These are phyloP conservation scores for Pyrochroa serraticornis DNA, from an alignment of 2,888 invertebrate species.

Conservation along the genomic window DNA sequence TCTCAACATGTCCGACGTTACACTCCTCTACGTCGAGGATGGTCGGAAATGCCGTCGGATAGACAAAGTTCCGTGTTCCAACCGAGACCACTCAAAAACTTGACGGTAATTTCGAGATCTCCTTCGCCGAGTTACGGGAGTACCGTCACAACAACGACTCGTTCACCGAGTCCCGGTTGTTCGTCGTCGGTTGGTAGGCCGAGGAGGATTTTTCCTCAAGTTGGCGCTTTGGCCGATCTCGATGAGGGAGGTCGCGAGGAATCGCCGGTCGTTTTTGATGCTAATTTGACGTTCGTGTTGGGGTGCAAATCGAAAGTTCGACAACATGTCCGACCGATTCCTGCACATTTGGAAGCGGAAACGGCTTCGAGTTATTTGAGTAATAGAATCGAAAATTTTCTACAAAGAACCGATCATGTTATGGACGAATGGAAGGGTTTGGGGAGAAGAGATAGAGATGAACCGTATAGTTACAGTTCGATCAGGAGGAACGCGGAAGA, in stretches of 20 bases:
- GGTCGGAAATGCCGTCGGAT: background rate
- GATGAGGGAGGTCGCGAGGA: slow-evolving; percentile 72
- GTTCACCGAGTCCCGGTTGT: too few relatives aligned
- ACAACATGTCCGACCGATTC: slow-evolving; percentile 70
- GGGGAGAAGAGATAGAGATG: slow-evolving; percentile 65
- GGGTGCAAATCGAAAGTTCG: slow-evolving; percentile 75
- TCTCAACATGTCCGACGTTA: background rate
- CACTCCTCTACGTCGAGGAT: slow-evolving; percentile 10
- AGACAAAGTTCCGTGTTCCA: slow-evolving; percentile 39
- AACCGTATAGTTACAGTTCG: slow-evolving; percentile 24
- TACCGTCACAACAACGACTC: background rate
- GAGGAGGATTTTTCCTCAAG: slow-evolving; percentile 73
- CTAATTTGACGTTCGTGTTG: slow-evolving; percentile 79
- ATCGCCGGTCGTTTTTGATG: slow-evolving; percentile 81
- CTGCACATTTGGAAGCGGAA: slow-evolving; percentile 76
- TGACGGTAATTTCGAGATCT: slow-evolving; percentile 44
- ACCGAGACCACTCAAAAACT: slow-evolving; percentile 55
- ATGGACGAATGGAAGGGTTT: slow-evolving; percentile 85
- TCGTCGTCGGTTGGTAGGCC: slow-evolving; percentile 58
- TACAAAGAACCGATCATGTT: slow-evolving; percentile 83
- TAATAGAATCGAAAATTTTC: slow-evolving; percentile 78
- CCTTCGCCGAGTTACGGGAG: slow-evolving; percentile 22
- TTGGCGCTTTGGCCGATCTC: slow-evolving; percentile 56
- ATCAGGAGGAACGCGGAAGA: slow-evolving; percentile 39
- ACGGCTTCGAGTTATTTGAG: slow-evolving; percentile 80